A percentile compares a stretch with the other conserved stretches of the same genome.
Conservation (phyloP, 2,113 vertebrate genomes). For the Anolis carolinensis region DNA sequence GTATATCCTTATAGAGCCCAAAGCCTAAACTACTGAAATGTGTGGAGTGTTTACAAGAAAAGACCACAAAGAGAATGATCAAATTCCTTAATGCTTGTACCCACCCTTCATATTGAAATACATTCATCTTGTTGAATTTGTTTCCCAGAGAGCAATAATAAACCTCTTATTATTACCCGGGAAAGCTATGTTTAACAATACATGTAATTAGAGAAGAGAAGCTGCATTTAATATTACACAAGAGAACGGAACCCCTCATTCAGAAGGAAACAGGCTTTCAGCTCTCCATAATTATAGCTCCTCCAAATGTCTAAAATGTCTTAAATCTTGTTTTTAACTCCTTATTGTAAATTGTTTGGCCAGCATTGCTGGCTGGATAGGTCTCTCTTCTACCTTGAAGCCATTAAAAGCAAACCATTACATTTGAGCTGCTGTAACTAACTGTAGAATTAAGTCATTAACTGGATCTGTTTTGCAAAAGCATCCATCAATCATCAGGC, state of each 20-base stretch:
- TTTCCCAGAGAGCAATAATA: slow-evolving; percentile 35
- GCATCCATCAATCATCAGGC: not conserved
- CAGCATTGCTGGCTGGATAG: not conserved
- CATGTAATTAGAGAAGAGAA: slow-evolving; percentile 39
- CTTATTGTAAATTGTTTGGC: not conserved
- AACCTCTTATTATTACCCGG: slow-evolving; percentile 28
- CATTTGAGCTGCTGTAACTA: not conserved
- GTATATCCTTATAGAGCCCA: not conserved
- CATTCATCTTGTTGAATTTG: slow-evolving; percentile 20
- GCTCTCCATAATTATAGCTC: slow-evolving; percentile 35
- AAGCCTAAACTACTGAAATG: not conserved
- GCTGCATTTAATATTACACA: slow-evolving; percentile 38
- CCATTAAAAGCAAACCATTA: not conserved
- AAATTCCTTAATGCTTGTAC: not conserved
- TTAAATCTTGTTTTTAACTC: slow-evolving; percentile 22
- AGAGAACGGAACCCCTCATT: slow-evolving; percentile 28
- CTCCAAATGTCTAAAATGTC: slow-evolving; percentile 16
- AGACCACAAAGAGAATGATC: not conserved
- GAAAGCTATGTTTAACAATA: slow-evolving; percentile 43
- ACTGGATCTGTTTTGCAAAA: not conserved
- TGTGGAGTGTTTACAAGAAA: not conserved
- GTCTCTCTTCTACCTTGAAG: not conserved
- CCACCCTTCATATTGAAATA: slow-evolving; percentile 23
- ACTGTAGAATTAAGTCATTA: not conserved
- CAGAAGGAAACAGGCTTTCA: slow-evolving; percentile 30